These are phyloP conservation scores for Coremacera marginata DNA, from an alignment of 2,888 invertebrate genomes.

Conservation along the genomic window DNA sequence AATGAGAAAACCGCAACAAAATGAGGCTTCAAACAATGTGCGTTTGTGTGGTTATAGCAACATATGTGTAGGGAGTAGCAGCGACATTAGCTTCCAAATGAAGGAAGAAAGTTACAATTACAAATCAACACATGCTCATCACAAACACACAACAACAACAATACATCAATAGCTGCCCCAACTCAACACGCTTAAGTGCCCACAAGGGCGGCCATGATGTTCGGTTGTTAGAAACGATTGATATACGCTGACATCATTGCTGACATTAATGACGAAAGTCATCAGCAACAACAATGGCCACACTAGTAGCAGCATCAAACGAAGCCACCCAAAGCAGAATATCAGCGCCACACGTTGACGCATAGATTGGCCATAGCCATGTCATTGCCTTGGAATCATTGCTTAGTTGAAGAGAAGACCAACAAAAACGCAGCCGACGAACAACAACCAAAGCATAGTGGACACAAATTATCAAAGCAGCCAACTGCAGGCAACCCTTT, in stretches of 20 bases:
- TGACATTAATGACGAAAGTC: conserved; percentile 48
- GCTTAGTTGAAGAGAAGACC: not conserved
- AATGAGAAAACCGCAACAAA: not conserved
- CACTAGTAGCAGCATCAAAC: not conserved
- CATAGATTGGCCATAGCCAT: not conserved
- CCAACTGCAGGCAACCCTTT: not conserved
- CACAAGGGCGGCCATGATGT: not conserved
- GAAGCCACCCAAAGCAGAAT: not conserved
- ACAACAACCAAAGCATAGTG: no score
- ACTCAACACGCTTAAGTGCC: not conserved
- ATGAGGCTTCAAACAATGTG: not conserved
- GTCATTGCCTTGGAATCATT: not conserved
- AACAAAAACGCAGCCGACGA: no score
- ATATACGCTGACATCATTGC: conserved; percentile 38
- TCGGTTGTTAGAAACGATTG: not conserved
- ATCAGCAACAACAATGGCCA: conserved; percentile 28
- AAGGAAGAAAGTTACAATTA: not conserved
- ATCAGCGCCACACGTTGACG: not conserved
- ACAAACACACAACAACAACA: not conserved
- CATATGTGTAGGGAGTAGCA: not conserved
- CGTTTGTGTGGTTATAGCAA: not conserved
- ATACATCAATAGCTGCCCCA: not conserved
- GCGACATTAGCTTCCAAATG: not conserved
- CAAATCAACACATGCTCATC: not conserved
- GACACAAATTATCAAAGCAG: no score